Evolutionary conservation across 2,113 vertebrate species (phyloP).

Genomic region (Alectura lathami): DNA sequence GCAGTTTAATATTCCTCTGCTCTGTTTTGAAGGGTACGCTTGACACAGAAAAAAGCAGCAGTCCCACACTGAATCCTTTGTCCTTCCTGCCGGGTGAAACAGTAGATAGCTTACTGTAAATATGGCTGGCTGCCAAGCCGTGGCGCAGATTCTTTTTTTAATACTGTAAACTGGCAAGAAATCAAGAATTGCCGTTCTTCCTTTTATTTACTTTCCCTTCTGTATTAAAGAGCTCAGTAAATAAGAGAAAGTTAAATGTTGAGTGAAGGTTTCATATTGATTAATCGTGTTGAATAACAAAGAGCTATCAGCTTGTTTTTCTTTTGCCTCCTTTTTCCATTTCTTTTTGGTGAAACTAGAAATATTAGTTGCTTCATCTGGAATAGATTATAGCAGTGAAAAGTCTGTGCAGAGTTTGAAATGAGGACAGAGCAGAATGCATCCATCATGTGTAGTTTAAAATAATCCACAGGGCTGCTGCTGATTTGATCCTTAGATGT

Average conservation of each 20-base stretch:
- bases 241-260: conserved; percentile 65
- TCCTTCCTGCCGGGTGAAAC: conserved; percentile 80
- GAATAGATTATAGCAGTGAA: conserved; percentile 54
- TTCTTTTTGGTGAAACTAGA: conserved; percentile 48
- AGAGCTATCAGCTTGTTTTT: background rate
- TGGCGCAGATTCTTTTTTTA: conserved; percentile 84
- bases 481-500: conserved; percentile 19
- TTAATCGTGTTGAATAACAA: conserved; percentile 28
- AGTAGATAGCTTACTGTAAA: conserved; percentile 83
- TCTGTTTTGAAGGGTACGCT: conserved; percentile 61
- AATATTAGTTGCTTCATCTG: conserved; percentile 66
- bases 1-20: conserved; percentile 60
- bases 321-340: background rate
- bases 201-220: conserved; percentile 84
- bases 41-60: conserved; percentile 65
- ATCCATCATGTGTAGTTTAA: background rate
- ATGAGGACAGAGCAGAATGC: conserved; percentile 31
- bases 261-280: conserved; percentile 32
- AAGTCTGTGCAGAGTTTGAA: conserved; percentile 37
- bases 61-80: conserved; percentile 77
- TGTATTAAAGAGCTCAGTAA: conserved; percentile 73
- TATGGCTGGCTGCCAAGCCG: conserved; percentile 81
- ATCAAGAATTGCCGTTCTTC: conserved; percentile 84
- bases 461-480: conserved; percentile 25
- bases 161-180: conserved; percentile 87